phyloP scores from a whole-genome alignment of 2,797 vertebrate species.

The Diplodus puntazzo region DNA sequence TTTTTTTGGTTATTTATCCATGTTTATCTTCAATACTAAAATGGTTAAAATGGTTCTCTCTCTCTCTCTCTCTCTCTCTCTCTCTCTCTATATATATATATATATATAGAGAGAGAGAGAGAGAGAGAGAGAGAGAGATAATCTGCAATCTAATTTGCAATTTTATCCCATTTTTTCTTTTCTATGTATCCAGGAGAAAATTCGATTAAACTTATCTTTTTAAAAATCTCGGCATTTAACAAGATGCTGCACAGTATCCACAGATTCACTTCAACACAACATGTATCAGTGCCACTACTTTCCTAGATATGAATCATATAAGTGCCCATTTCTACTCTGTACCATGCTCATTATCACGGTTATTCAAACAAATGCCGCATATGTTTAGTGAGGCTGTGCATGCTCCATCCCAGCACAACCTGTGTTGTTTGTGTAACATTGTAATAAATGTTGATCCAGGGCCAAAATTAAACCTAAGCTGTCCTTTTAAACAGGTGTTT shows the following conservation, averaged over 20 bases:
- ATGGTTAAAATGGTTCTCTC: too few species aligned
- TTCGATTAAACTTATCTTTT: not conserved
- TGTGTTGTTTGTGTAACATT: too few species aligned
- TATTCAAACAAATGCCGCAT: not conserved
- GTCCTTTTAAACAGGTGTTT: too few species aligned
- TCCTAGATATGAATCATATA: not conserved
- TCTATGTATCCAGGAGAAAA: not conserved
- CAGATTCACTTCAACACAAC: not conserved
- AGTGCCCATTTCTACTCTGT: not conserved
- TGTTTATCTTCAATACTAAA: not conserved
- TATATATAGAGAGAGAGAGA: too few species aligned
- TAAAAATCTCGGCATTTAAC: not conserved
- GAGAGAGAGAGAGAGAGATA: too few species aligned
- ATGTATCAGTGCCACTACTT: not conserved
- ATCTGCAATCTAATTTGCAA: not conserved
- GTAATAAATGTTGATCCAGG: too few species aligned
- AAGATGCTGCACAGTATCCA: not conserved
- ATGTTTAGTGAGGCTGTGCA: not conserved
- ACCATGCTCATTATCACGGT: too few species aligned
- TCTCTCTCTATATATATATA: too few species aligned
- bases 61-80: too few species aligned
- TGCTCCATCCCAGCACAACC: not conserved
- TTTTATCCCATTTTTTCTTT: not conserved
- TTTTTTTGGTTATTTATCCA: not conserved
- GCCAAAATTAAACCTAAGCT: too few species aligned